Evolutionary conservation across 2,113 vertebrate species (phyloP).

Genomic region (Pyrgilauda ruficollis): DNA sequence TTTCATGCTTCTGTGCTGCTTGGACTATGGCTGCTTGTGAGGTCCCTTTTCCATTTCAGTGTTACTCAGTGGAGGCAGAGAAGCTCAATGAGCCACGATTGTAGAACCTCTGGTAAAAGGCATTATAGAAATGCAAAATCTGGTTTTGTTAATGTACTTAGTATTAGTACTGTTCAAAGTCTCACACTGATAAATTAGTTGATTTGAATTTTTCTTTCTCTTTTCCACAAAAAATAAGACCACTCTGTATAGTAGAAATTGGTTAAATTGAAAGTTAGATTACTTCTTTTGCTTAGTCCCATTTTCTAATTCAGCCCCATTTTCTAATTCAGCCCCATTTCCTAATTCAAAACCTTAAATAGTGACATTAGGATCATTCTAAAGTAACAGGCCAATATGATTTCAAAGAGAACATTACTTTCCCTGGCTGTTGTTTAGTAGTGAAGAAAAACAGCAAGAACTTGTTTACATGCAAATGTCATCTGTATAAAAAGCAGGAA

Average conservation of each 20-base stretch:
- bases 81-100: neutral
- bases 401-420: neutral
- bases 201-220: neutral
- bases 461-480: constrained; percentile 28
- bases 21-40: neutral
- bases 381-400: neutral
- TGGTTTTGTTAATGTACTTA: neutral
- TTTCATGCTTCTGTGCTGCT: neutral
- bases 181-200: neutral
- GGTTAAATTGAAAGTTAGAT: neutral
- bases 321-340: neutral
- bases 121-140: neutral
- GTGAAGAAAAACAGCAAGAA: constrained; percentile 1
- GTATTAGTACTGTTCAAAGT: neutral
- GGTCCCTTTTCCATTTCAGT: neutral
- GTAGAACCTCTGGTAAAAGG: neutral
- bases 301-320: neutral
- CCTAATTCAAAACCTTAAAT: neutral
- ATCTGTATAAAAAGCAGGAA: constrained; percentile 38
- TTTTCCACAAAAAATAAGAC: neutral
- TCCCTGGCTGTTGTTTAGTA: neutral
- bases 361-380: neutral
- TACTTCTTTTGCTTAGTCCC: neutral
- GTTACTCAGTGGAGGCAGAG: neutral
- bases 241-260: neutral